These are phyloP conservation scores for Ctenopoma multispine DNA, from an alignment of 2,797 vertebrate species.

Conservation along the genomic window DNA sequence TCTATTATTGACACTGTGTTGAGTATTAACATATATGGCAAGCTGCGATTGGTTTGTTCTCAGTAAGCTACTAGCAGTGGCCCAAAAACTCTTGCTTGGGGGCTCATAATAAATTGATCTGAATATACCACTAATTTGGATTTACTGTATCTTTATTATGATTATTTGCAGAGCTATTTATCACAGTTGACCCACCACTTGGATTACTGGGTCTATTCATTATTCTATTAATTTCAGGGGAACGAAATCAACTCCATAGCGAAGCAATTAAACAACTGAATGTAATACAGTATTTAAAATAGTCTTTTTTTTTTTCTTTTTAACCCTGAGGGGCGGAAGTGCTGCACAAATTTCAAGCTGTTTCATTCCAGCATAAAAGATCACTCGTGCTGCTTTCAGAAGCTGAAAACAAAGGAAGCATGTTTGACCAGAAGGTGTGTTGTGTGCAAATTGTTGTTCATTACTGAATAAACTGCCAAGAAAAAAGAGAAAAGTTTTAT, in stretches of 20 bases:
- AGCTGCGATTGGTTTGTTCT: no score
- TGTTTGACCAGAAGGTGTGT: slow-evolving; percentile 24
- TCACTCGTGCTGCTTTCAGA: not conserved
- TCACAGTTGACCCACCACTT: slow-evolving; percentile 5
- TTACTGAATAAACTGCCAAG: slow-evolving; percentile 8
- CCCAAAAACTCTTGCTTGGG: not conserved
- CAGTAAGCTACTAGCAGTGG: not conserved
- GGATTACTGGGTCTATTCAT: slow-evolving; percentile 2
- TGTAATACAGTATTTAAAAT: slow-evolving; percentile 7
- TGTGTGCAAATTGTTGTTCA: slow-evolving; percentile 5
- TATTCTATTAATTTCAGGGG: slow-evolving; percentile 18
- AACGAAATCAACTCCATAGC: not conserved
- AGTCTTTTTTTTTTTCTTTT: not conserved
- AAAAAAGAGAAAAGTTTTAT: slow-evolving; percentile 1
- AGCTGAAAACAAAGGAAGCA: slow-evolving; percentile 23
- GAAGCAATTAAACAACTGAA: slow-evolving; percentile 22
- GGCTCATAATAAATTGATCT: not conserved
- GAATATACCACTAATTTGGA: slow-evolving; percentile 19
- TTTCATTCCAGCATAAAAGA: slow-evolving; percentile 14
- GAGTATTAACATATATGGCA: no score
- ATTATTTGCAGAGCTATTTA: slow-evolving; percentile 7
- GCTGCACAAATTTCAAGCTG: slow-evolving; percentile 10
- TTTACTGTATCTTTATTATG: slow-evolving; percentile 8
- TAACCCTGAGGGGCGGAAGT: not conserved
- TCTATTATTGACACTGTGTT: no score